Percentiles rank a stretch among this genome's conserved stretches.
Conservation (phyloP, 2,888 invertebrate genomes). For the Hanleya hanleyi region DNA sequence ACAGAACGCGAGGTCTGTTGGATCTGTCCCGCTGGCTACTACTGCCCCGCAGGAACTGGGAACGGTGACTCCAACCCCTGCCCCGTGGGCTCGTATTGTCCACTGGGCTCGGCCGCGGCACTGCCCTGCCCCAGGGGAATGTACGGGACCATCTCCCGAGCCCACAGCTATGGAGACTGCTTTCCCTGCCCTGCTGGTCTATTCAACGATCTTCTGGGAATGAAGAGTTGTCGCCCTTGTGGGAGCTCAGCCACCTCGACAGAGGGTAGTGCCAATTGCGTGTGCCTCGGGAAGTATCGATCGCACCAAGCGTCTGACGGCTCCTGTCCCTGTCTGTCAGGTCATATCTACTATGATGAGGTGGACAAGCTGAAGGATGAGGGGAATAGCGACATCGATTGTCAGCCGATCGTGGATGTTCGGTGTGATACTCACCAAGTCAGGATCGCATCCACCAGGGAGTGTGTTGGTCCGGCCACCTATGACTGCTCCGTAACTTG, state of each 20-base stretch:
- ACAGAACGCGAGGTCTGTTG: constrained; percentile 56
- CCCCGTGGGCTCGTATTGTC: constrained; percentile 60
- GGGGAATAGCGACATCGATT: constrained; percentile 54
- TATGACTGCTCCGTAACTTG: constrained; percentile 54
- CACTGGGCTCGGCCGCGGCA: constrained; percentile 47
- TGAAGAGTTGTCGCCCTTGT: constrained; percentile 60
- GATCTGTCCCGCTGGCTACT: constrained; percentile 68
- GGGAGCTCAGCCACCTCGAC: constrained; percentile 57
- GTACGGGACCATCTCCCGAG: constrained; percentile 48
- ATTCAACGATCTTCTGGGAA: constrained; percentile 55
- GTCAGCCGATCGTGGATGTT: constrained; percentile 60
- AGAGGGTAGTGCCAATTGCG: constrained; percentile 51
- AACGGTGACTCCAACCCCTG: constrained; percentile 58
- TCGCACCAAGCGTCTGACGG: constrained; percentile 60
- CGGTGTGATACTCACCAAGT: constrained; percentile 53
- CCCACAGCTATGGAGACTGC: constrained; percentile 53
- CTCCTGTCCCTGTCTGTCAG: constrained; percentile 59
- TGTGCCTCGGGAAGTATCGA: constrained; percentile 63
- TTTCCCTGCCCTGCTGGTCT: constrained; percentile 50
- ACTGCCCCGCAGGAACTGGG: constrained; percentile 66
- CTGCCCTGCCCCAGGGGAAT: constrained; percentile 60
- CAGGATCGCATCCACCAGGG: constrained; percentile 44
- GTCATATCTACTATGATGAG: constrained; percentile 66
- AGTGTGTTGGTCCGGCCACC: constrained; percentile 47
- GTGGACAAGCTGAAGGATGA: constrained; percentile 39